Evolutionary conservation across 2,113 vertebrate species (phyloP).

Genomic region (Heptranchias perlo): DNA sequence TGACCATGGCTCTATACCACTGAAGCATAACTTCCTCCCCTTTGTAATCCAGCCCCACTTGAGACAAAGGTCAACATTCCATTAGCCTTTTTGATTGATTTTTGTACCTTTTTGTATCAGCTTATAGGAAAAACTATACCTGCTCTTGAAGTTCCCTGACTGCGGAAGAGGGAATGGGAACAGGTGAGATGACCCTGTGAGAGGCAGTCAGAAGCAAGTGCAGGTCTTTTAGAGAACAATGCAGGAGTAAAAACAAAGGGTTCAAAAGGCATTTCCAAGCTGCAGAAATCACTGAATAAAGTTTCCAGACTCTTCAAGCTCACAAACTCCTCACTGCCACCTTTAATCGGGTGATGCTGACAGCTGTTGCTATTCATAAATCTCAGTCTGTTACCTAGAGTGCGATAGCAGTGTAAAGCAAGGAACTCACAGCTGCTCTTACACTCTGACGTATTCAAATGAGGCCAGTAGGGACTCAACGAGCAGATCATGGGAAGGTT

Average conservation of each 20-base stretch:
- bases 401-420: not conserved
- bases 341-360: not conserved
- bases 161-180: not conserved
- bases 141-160: not conserved
- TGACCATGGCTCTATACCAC: not conserved
- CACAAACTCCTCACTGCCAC: not conserved
- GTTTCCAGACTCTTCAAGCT: not conserved
- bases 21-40: not conserved
- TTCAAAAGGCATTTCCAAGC: not conserved
- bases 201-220: not conserved
- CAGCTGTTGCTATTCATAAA: not conserved
- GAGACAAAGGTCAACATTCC: not conserved
- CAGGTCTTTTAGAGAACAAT: not conserved
- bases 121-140: not conserved
- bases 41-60: not conserved
- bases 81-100: not conserved
- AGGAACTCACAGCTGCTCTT: not conserved
- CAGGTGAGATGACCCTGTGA: not conserved
- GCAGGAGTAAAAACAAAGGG: not conserved
- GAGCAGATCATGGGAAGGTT: not conserved
- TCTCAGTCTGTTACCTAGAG: not conserved
- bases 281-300: not conserved
- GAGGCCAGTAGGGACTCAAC: not conserved
- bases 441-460: not conserved
- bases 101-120: not conserved